Evolutionary conservation across 2,888 invertebrate genomes (phyloP), one percentile per base, ranked within the genome.

Genomic region (Agrilus mali): DNA sequence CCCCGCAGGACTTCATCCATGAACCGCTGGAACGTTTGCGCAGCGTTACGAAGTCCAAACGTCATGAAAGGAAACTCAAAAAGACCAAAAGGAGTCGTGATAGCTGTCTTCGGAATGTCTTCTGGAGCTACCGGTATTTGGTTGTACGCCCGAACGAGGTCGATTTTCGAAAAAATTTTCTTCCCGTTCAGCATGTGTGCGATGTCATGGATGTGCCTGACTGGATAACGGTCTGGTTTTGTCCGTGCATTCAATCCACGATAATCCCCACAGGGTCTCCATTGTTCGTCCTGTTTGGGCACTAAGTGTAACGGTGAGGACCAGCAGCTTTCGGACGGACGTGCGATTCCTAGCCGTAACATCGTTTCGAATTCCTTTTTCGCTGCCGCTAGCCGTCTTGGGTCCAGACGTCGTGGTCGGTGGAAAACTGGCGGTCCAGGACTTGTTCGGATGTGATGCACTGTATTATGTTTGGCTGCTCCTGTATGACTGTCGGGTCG

Each of bases 151-250:
- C 55, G 50, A 0, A 53, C 52, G 4, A 66, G 50, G 49, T 65
- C 63, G 2, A 65, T 42, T 1, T 48, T 59, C 1, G 54, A 53
- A 41, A 60, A 62, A 5, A 58, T 41, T 13, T 34, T 50, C 22
- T 53, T 55, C 7, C 56, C 57, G 10, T 43, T 22, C 0, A 65
- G 45, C 6, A 40, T 46, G 12, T 56, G 50, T 0, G 56, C 22
- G 42, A 63, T 60, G 43, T 64, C 61, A n/a, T 60, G 53, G 7
- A 66, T 55, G 45, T 62, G 55, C 2, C 56, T 52, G 4, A 60
- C 44, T 1, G 62, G 62, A 68, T 68, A 45, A 68, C 67, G 5
- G 60, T 64, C 50, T 60, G 63, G 59, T 68, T 70, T 56, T 70
- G 68, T 12, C 36, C 15, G 1, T 37, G 35, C 38, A 56, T 61